phyloP scores from a whole-genome alignment of 2,888 invertebrate genomes.

The Nemurella pictetii region DNA sequence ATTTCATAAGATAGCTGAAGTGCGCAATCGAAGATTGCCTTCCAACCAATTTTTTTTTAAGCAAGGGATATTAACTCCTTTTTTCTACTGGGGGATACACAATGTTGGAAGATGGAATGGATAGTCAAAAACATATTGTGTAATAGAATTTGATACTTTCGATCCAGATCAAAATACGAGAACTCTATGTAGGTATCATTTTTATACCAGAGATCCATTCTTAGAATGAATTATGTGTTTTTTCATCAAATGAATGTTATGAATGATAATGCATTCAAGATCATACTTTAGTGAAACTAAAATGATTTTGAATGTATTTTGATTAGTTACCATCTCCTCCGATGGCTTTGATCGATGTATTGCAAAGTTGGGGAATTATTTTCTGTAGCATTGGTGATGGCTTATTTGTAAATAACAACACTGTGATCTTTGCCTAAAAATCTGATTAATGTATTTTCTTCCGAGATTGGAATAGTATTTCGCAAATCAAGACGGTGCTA shows the following conservation, averaged over 20 bases:
- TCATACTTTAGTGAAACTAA: constrained; percentile 12
- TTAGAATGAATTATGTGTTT: constrained; percentile 9
- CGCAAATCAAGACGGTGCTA: constrained; percentile 12
- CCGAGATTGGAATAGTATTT: neutral
- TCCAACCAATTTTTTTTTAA: neutral
- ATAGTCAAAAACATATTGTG: neutral
- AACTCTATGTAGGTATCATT: constrained; percentile 4
- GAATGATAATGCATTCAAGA: constrained; percentile 38
- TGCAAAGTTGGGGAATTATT: constrained; percentile 37
- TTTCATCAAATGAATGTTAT: constrained; percentile 17
- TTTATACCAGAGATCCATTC: constrained; percentile 6
- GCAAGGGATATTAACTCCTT: neutral
- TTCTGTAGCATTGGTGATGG: constrained; percentile 37
- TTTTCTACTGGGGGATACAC: neutral
- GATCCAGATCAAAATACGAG: constrained; percentile 2
- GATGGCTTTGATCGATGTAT: constrained; percentile 38
- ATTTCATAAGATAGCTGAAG: constrained; percentile 15
- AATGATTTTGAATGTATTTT: constrained; percentile 40
- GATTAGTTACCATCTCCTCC: constrained; percentile 41
- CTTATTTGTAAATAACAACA: constrained; percentile 39
- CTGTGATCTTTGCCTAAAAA: constrained; percentile 28
- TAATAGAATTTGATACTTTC: neutral
- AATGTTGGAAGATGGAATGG: neutral
- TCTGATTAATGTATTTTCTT: constrained; percentile 1
- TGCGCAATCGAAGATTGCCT: neutral